Percentiles rank a stretch among this genome's conserved stretches.
These are phyloP conservation scores for Bombus waltoni DNA, from an alignment of 1,140 invertebrate genomes.

Conservation along the genomic window DNA sequence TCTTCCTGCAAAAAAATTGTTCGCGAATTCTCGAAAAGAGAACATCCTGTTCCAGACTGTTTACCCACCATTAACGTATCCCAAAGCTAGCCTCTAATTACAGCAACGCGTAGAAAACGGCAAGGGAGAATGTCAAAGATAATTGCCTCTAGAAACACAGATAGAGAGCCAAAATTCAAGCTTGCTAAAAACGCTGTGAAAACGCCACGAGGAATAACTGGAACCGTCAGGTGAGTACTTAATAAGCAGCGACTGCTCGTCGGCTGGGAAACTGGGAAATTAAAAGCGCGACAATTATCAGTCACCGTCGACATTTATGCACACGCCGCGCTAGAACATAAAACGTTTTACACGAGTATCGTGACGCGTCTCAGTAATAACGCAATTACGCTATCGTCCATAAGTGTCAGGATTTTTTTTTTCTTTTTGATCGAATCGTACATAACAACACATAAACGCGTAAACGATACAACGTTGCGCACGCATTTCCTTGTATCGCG, in stretches of 20 bases:
- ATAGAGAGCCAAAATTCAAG: not conserved
- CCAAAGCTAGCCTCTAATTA: not conserved
- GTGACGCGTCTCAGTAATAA: slow-evolving; percentile 38
- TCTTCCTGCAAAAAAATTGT: no score
- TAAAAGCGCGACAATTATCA: slow-evolving; percentile 35
- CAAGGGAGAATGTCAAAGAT: not conserved
- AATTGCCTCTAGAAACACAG: not conserved
- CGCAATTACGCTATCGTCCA: not conserved
- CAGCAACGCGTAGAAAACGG: not conserved
- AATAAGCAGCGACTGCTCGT: not conserved
- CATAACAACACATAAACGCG: no score
- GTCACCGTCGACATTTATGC: slow-evolving; percentile 2
- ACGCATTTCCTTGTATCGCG: no score
- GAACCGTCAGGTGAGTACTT: not conserved
- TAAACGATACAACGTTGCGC: no score
- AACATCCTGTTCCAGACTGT: not conserved
- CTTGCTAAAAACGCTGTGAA: not conserved
- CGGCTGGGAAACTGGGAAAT: not conserved
- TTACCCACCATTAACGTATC: not conserved
- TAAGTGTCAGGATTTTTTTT: not conserved
- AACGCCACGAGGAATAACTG: not conserved
- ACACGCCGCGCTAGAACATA: no score
- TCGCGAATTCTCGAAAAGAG: not conserved
- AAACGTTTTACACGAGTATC: slow-evolving; percentile 43
- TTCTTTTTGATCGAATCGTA: no score